Conservation (phyloP, 2,888 invertebrate genomes). For the Diaperis boleti region DNA sequence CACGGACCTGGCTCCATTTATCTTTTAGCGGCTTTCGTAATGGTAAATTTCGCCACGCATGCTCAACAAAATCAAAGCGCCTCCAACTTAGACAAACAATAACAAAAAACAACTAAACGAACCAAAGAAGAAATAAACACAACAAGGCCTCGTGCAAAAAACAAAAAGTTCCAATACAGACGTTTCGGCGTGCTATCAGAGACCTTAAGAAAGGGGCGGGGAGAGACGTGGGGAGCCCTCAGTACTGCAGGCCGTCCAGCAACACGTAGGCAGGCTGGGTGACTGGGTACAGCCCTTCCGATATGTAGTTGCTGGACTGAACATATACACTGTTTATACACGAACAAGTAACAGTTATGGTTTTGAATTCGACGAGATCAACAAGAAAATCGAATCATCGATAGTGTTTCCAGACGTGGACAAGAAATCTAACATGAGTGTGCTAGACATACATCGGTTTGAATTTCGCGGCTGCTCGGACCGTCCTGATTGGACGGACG, state of each 20-base stretch:
- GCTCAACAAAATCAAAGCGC: constrained; percentile 38
- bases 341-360: constrained; percentile 35
- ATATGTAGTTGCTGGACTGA: constrained; percentile 67
- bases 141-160: constrained; percentile 42
- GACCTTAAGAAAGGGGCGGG: constrained; percentile 64
- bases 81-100: constrained; percentile 15
- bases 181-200: constrained; percentile 52
- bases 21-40: too few relatives aligned
- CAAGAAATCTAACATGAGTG: constrained; percentile 18
- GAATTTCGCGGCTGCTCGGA: not conserved
- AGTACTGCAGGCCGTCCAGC: constrained; percentile 74
- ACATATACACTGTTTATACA: constrained; percentile 48
- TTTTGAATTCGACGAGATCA: constrained; percentile 39
- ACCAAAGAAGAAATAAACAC: constrained; percentile 33
- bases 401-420: constrained; percentile 27
- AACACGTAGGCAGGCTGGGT: constrained; percentile 73
- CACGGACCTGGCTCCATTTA: not conserved
- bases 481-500: too few relatives aligned
- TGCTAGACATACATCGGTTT: constrained; percentile 4
- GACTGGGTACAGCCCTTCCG: constrained; percentile 71
- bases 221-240: constrained; percentile 66
- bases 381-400: constrained; percentile 4
- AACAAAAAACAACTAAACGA: constrained; percentile 29
- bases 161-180: constrained; percentile 48
- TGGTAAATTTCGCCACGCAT: constrained; percentile 39